phyloP scores from a whole-genome alignment of 1,140 invertebrate species.

The Phocides pigmalion region DNA sequence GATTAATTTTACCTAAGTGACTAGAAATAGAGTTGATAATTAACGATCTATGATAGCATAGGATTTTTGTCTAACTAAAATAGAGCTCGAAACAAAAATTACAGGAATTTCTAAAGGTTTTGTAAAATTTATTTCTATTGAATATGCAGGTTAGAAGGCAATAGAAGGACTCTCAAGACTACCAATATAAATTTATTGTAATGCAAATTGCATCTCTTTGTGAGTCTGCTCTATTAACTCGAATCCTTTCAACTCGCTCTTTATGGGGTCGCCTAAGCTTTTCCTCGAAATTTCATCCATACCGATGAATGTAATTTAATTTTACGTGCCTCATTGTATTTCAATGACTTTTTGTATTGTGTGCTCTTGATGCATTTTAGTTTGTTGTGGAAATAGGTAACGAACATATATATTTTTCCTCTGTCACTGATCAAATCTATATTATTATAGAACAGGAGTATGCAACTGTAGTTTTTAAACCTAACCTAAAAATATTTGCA shows the following conservation, averaged over 20 bases:
- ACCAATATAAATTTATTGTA: slow-evolving; percentile 78
- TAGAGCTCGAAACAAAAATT: background rate
- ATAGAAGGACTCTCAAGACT: slow-evolving; percentile 53
- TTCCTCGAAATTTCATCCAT: slow-evolving; percentile 37
- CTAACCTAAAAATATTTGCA: no score
- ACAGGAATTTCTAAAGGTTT: background rate
- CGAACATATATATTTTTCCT: no score
- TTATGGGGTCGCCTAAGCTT: slow-evolving; percentile 41
- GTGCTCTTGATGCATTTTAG: background rate
- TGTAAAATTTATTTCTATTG: slow-evolving; percentile 53
- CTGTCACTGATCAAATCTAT: no score
- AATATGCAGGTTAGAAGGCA: slow-evolving; percentile 60
- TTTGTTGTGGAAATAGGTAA: background rate
- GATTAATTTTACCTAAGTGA: no score
- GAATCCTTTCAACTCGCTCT: slow-evolving; percentile 64
- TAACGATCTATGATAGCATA: no score
- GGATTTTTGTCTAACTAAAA: no score
- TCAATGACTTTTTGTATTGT: slow-evolving; percentile 17
- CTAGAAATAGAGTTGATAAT: no score
- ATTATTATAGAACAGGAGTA: no score
- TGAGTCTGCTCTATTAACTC: slow-evolving; percentile 56
- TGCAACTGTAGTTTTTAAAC: no score
- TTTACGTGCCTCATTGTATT: slow-evolving; percentile 19
- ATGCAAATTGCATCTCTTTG: slow-evolving; percentile 79
- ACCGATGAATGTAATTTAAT: slow-evolving; percentile 29